A percentile compares a stretch with the other conserved stretches of the same genome.
Conservation (phyloP, 2,888 invertebrate genomes). For the Drosophila birchii region DNA sequence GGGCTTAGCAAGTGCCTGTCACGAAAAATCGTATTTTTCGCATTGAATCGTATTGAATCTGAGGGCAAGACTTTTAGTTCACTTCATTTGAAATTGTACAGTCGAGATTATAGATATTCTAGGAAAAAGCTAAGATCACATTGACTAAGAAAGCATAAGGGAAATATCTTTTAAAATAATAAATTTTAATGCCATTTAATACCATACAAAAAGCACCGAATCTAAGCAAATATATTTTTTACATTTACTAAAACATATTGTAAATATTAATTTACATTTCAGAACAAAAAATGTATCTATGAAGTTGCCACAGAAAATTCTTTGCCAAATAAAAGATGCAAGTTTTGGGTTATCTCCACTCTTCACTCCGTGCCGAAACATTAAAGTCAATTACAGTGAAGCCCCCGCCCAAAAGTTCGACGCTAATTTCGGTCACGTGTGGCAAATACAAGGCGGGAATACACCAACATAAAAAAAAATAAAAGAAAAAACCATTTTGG, state of each 20-base stretch:
- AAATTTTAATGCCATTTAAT: background rate
- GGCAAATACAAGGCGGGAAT: background rate
- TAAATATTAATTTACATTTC: background rate
- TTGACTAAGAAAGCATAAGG: background rate
- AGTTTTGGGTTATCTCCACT: constrained; percentile 6
- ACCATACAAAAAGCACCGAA: background rate
- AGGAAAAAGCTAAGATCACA: background rate
- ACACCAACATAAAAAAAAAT: background rate
- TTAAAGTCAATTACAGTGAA: constrained; percentile 28
- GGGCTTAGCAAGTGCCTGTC: constrained; percentile 38
- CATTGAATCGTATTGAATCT: constrained; percentile 11
- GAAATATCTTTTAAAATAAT: background rate
- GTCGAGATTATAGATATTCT: background rate
- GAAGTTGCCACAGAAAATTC: constrained; percentile 4
- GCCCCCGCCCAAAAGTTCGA: constrained; percentile 17
- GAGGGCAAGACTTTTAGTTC: constrained; percentile 4
- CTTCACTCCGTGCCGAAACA: constrained; percentile 17
- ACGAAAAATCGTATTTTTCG: constrained; percentile 4
- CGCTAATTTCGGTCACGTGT: constrained; percentile 32
- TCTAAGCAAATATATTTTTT: background rate
- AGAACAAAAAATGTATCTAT: background rate
- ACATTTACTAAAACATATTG: background rate
- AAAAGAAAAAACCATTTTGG: constrained; percentile 7
- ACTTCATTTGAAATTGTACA: background rate
- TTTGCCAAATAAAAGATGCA: constrained; percentile 15